A percentile compares a stretch with the other conserved stretches of the same genome.
phyloP scores from a whole-genome alignment of 2,888 invertebrate genomes.

The Norana najaformis region DNA sequence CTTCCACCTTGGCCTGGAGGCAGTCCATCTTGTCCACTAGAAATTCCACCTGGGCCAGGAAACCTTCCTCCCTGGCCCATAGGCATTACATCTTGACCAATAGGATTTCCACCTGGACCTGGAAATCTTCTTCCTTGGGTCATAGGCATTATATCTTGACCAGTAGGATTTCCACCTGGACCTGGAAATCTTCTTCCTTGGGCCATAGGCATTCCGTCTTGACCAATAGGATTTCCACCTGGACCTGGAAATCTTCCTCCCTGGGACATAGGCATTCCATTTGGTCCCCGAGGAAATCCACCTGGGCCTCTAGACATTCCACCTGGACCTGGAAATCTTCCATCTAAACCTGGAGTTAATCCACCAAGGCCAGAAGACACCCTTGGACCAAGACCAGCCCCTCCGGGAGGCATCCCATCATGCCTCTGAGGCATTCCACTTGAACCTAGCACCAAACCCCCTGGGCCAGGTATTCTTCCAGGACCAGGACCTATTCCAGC shows the following conservation, averaged over 20 bases:
- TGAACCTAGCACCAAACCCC: not conserved
- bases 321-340: not conserved
- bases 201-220: not conserved
- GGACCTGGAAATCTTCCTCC: constrained; percentile 10
- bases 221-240: not conserved
- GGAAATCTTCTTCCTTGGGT: not conserved
- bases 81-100: not conserved
- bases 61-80: not conserved
- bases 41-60: not conserved
- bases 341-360: not conserved
- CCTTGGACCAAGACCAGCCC: not conserved
- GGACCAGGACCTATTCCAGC: not conserved
- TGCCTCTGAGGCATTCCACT: not conserved
- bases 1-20: not conserved
- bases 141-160: not conserved
- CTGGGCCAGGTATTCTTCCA: constrained; percentile 9
- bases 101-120: not conserved
- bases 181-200: not conserved
- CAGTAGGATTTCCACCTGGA: not conserved
- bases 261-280: constrained; percentile 13
- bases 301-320: not conserved
- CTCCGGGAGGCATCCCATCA: constrained; percentile 14
- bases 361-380: not conserved
- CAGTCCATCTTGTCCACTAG: not conserved
- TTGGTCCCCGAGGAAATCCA: not conserved